Conservation (phyloP, 1,140 invertebrate species). For the Galleria mellonella region DNA sequence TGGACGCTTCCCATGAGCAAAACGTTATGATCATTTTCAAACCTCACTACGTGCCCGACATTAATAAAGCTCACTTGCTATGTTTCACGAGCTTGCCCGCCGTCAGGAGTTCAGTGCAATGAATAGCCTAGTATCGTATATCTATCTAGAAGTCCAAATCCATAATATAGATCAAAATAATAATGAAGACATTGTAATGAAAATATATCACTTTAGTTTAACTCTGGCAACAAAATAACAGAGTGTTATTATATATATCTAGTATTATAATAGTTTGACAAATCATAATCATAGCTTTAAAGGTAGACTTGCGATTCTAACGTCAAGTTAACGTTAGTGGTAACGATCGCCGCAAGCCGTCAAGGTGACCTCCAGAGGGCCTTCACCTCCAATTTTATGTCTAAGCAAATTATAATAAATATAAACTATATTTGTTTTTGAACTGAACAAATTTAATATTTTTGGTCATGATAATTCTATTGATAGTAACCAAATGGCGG, state of each 20-base stretch:
- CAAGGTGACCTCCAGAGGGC: constrained; percentile 19
- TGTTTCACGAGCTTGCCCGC: constrained; percentile 51
- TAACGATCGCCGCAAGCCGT: constrained; percentile 12
- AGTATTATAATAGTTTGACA: neutral
- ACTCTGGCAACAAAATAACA: no score
- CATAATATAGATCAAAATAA: no score
- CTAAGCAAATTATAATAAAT: constrained; percentile 14
- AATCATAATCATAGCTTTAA: neutral
- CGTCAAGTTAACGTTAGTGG: neutral
- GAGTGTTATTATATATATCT: neutral
- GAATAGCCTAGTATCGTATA: no score
- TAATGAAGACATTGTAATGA: no score
- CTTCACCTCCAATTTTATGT: constrained; percentile 18
- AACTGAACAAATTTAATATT: no score
- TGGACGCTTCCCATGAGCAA: constrained; percentile 65
- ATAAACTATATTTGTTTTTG: no score
- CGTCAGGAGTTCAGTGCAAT: constrained; percentile 5
- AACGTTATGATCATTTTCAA: constrained; percentile 39
- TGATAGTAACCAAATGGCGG: no score
- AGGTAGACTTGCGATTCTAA: constrained; percentile 4
- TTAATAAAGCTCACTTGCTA: constrained; percentile 48
- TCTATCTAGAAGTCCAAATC: no score
- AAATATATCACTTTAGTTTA: no score
- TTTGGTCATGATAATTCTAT: no score
- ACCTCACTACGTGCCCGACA: constrained; percentile 41